phyloP scores from a whole-genome alignment of 2,888 invertebrate genomes.

The Amblyjoppa fuscipennis region DNA sequence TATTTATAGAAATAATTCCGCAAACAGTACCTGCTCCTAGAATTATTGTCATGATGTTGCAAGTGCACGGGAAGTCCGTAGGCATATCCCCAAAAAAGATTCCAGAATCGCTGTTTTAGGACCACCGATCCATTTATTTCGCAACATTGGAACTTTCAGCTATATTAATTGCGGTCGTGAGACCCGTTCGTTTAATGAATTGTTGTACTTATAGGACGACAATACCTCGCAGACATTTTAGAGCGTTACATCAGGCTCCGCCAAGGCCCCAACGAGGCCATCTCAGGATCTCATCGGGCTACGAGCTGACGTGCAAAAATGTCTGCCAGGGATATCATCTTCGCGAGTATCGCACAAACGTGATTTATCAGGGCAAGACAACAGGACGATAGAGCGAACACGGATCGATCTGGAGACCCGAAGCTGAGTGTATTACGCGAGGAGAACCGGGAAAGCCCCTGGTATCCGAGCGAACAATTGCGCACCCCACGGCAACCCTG shows the following conservation, averaged over 20 bases:
- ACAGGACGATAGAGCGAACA: not conserved
- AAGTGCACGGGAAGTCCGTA: not conserved
- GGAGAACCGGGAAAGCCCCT: not conserved
- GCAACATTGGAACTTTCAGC: too few species aligned
- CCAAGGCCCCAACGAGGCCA: too few species aligned
- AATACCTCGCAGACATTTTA: too few species aligned
- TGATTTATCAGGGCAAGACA: not conserved
- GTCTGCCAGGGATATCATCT: not conserved
- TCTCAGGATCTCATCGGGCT: too few species aligned
- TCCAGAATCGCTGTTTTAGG: too few species aligned
- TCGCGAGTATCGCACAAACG: not conserved
- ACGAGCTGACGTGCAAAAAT: too few species aligned
- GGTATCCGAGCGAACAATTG: constrained; percentile 32
- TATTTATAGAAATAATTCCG: not conserved
- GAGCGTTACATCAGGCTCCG: too few species aligned
- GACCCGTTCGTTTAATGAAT: too few species aligned
- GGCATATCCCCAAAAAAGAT: too few species aligned
- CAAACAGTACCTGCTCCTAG: not conserved
- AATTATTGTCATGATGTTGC: not conserved
- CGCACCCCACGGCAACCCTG: constrained; percentile 31
- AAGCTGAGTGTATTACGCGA: constrained; percentile 2
- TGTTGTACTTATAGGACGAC: too few species aligned
- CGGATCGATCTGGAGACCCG: not conserved
- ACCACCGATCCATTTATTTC: too few species aligned
- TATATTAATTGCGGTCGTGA: too few species aligned